Evolutionary conservation across 2,113 vertebrate species (phyloP).

Genomic region (Microtus montanus): DNA sequence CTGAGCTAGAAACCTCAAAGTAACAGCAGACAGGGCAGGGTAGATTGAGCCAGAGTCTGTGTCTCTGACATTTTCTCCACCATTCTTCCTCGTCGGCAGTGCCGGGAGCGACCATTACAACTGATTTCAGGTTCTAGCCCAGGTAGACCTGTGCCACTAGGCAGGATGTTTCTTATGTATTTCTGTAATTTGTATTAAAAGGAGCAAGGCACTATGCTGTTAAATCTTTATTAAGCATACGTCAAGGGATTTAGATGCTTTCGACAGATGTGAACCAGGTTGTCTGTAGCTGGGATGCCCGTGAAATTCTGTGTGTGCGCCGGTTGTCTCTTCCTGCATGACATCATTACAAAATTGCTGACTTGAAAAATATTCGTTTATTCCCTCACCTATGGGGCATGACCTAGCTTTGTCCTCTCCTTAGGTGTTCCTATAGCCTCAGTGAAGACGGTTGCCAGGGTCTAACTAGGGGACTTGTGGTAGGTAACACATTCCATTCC

Average conservation of each 20-base stretch:
- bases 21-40: neutral
- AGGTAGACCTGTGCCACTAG: neutral
- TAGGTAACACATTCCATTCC: neutral
- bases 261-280: neutral
- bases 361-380: neutral
- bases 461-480: neutral
- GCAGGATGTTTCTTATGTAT: constrained; percentile 3
- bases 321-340: constrained; percentile 9
- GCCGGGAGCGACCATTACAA: neutral
- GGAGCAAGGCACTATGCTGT: neutral
- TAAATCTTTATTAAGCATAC: neutral
- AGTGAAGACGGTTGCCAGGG: neutral
- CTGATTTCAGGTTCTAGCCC: neutral
- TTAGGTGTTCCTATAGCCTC: neutral
- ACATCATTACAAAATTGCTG: neutral
- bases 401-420: neutral
- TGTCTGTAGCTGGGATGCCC: neutral
- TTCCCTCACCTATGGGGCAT: neutral
- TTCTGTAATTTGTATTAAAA: constrained; percentile 18
- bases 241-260: neutral
- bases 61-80: neutral
- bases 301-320: neutral
- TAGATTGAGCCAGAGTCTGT: neutral
- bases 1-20: neutral
- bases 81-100: neutral